Conservation (phyloP, 2,888 invertebrate genomes). For the Clostera curtula region DNA sequence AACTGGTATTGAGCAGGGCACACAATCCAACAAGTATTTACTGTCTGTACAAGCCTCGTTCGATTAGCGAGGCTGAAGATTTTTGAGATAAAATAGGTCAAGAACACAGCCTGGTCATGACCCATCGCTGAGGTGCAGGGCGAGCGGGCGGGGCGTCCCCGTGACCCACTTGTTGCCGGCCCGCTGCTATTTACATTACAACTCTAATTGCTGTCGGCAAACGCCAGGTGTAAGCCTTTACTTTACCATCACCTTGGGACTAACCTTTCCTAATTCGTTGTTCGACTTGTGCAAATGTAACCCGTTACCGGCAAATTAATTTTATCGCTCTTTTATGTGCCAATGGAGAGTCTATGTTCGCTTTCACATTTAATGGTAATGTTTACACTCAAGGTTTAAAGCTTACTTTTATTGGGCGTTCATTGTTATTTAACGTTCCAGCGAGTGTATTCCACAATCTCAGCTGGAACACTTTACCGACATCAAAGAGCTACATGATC, state of each 20-base stretch:
- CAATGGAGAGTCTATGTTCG: too few relatives aligned
- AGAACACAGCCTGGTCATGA: constrained; percentile 64
- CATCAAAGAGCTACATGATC: too few relatives aligned
- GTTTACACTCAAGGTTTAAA: too few relatives aligned
- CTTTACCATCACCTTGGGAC: constrained; percentile 37
- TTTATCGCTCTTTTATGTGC: constrained; percentile 12
- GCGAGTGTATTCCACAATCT: too few relatives aligned
- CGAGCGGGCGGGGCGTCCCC: constrained; percentile 33
- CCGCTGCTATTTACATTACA: constrained; percentile 58
- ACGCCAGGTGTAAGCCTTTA: constrained; percentile 38
- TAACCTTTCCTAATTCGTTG: constrained; percentile 36
- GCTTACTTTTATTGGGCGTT: too few relatives aligned
- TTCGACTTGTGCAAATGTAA: constrained; percentile 26
- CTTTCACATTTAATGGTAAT: too few relatives aligned
- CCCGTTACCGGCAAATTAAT: constrained; percentile 16
- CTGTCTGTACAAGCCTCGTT: constrained; percentile 18
- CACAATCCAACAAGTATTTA: constrained; percentile 7
- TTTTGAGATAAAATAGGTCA: constrained; percentile 66
- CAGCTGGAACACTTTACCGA: too few relatives aligned
- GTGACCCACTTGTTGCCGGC: constrained; percentile 73
- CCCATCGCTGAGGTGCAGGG: constrained; percentile 34
- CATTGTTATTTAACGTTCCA: too few relatives aligned
- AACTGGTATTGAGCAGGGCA: constrained; percentile 1
- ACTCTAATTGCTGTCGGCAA: constrained; percentile 47
- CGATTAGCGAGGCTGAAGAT: constrained; percentile 32